Evolutionary conservation across 2,113 vertebrate species (phyloP).

Genomic region (Albula goreensis): DNA sequence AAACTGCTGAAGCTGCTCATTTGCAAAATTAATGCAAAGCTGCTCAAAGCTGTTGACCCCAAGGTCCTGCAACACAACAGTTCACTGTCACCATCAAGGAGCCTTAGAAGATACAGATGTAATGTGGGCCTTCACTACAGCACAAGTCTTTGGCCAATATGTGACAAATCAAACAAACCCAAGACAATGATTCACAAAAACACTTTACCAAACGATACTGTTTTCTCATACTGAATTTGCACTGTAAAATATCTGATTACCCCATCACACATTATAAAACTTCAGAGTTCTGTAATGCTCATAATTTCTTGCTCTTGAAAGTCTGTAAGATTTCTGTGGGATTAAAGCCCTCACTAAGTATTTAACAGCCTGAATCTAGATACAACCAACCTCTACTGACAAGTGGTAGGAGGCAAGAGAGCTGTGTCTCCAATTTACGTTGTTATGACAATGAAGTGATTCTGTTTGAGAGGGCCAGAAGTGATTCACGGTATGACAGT

Average conservation of each 20-base stretch:
- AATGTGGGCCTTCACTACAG: neutral
- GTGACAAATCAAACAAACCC: neutral
- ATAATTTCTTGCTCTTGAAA: neutral
- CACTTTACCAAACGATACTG: neutral
- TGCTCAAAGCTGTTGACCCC: slow-evolving; percentile 89
- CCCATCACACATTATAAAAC: no score
- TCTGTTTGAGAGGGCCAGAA: neutral
- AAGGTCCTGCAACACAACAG: slow-evolving; percentile 72
- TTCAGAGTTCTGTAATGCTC: no score
- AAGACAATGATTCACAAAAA: neutral
- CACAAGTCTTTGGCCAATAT: neutral
- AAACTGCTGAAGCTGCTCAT: slow-evolving; percentile 83
- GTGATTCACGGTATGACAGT: neutral
- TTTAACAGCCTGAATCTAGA: neutral
- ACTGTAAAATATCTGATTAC: no score
- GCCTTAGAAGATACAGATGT: neutral
- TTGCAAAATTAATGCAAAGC: slow-evolving; percentile 90
- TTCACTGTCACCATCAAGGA: neutral
- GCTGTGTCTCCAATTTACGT: neutral
- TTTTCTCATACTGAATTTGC: neutral
- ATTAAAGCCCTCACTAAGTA: neutral
- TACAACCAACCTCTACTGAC: neutral
- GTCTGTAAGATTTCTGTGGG: neutral
- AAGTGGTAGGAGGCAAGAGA: neutral
- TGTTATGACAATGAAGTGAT: neutral